Evolutionary conservation across 2,113 vertebrate genomes (phyloP), one percentile per base, ranked within the genome.

Genomic region (Phalacrocorax carbo): DNA sequence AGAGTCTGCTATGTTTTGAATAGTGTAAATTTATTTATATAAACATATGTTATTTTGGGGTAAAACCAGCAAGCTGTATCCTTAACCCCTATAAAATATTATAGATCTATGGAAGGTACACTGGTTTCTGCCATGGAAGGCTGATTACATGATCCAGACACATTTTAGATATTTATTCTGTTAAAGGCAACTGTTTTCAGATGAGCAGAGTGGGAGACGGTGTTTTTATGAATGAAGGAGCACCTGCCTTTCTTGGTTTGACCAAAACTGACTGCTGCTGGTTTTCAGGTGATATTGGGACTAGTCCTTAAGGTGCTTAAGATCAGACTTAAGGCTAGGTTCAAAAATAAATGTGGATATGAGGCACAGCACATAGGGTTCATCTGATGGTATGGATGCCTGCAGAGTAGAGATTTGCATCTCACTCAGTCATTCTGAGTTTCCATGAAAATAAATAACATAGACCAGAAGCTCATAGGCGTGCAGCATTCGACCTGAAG

Each of bases 301-400:
- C 15, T 22, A 44, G 10, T 3, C 30, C 16, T 60, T 87, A 49
- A 38, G 15, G 19, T 52, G 6, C 4, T 82, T 38, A 48, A 68
- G n/a, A 55, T 30, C 29, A 65, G 14, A 46, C 7, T 54, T 19
- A 52, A 70, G 10, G 9, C 21, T 48, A 65, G 7, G 2, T 78
- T 93, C 22, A 44, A 44, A 76, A 76, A 48, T 5, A 69, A 60
- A 76, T 5, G 13, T 62, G 29, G 32, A 26, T 51, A 64, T 71
- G 48, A 82, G 66, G 13, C 29, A 38, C 3, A 46, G 5, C 0
- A 0, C 29, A 9, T 2, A 48, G 23, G 7, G 9, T 34, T 78
- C 11, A n/a, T 30, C 26, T 42, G 30, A 20, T 1, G 2, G 4
- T 54, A 64, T 13, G 42, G 36, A 21, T 42, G 30, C 12, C 58